These are phyloP conservation scores for Anguilla megastoma DNA, from an alignment of 2,797 vertebrate species.

Conservation along the genomic window DNA sequence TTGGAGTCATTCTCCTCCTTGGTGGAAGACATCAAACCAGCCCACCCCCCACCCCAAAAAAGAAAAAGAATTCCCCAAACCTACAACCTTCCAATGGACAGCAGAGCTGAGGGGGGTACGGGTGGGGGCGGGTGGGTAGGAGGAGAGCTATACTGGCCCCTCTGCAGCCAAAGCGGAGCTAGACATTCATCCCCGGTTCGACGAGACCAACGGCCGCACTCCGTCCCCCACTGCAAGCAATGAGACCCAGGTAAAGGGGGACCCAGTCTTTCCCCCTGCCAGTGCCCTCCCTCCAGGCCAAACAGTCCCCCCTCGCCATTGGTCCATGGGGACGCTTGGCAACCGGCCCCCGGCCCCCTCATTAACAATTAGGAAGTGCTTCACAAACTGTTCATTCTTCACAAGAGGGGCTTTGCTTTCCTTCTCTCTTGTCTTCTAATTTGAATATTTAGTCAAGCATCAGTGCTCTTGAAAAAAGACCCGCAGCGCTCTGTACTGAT, in stretches of 20 bases:
- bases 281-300: constrained; percentile 63
- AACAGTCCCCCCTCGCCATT: constrained; percentile 55
- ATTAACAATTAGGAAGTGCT: constrained; percentile 88
- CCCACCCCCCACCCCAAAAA: constrained; percentile 27
- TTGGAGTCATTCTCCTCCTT: constrained; percentile 58
- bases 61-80: constrained; percentile 4
- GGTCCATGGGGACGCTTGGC: constrained; percentile 69
- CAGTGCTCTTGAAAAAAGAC: constrained; percentile 63
- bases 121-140: constrained; percentile 39
- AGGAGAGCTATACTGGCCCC: constrained; percentile 46
- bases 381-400: constrained; percentile 82
- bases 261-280: constrained; percentile 62
- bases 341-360: constrained; percentile 63
- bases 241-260: constrained; percentile 68
- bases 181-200: constrained; percentile 60
- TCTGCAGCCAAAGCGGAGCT: constrained; percentile 52
- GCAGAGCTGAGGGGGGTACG: constrained; percentile 28
- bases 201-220: constrained; percentile 56
- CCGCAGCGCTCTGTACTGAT: constrained; percentile 45
- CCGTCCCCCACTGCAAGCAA: constrained; percentile 59
- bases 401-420: constrained; percentile 74
- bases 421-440: constrained; percentile 67
- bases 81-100: constrained; percentile 14
- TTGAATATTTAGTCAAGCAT: constrained; percentile 81
- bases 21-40: constrained; percentile 66